These are phyloP conservation scores for Halichoerus grypus DNA, from an alignment of 2,113 vertebrate species.

Conservation along the genomic window DNA sequence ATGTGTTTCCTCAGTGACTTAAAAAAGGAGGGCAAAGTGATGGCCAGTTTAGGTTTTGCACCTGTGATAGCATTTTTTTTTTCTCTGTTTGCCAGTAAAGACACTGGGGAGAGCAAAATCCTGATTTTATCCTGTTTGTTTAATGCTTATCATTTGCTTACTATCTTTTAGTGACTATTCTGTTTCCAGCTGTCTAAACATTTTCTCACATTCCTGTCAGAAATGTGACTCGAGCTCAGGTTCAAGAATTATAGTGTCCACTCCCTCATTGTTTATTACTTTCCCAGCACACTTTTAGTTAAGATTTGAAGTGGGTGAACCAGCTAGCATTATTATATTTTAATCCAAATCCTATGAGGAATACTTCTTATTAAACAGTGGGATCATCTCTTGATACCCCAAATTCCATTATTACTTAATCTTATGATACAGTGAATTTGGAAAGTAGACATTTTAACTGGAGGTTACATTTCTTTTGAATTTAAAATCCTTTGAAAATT, in stretches of 20 bases:
- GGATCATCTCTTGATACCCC: background rate
- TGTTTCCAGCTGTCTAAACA: conserved; percentile 82
- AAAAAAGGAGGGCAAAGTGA: background rate
- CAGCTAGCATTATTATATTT: conserved; percentile 37
- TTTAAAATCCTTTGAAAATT: background rate
- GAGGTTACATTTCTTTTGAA: background rate
- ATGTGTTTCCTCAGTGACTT: conserved; percentile 23
- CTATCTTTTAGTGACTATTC: conserved; percentile 69
- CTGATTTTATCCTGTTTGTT: conserved; percentile 77
- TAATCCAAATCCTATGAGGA: conserved; percentile 12
- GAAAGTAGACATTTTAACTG: conserved; percentile 32
- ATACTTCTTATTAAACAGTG: background rate
- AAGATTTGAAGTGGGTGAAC: conserved; percentile 50
- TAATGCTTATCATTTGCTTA: conserved; percentile 75
- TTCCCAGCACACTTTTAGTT: conserved; percentile 66
- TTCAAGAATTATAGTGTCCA: conserved; percentile 58
- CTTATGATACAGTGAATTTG: background rate
- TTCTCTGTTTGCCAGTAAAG: conserved; percentile 66
- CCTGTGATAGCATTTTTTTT: conserved; percentile 75
- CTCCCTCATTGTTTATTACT: conserved; percentile 77
- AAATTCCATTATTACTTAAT: conserved; percentile 32
- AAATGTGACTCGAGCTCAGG: conserved; percentile 65
- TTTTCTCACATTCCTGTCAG: conserved; percentile 73
- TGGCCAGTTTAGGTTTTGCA: conserved; percentile 60
- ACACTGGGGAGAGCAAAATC: conserved; percentile 53